These are phyloP conservation scores for Paguma larvata DNA, from an alignment of 2,797 vertebrate species.

Conservation along the genomic window DNA sequence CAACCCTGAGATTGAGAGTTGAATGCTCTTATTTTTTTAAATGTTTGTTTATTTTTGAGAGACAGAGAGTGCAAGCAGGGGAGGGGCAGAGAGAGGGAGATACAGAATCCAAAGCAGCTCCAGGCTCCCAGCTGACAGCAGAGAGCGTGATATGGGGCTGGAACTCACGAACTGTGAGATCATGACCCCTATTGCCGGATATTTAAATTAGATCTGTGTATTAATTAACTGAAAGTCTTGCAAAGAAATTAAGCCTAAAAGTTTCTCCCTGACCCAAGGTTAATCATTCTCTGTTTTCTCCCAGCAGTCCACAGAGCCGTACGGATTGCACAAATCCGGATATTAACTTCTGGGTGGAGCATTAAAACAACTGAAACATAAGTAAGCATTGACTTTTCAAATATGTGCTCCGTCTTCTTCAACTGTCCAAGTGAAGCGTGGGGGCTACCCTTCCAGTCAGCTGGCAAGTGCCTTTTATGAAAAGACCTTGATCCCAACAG, in stretches of 20 bases:
- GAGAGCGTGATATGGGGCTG: too few species aligned
- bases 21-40: too few species aligned
- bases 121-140: too few species aligned
- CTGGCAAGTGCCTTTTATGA: slow-evolving; percentile 20
- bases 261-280: background rate
- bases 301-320: background rate
- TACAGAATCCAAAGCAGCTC: too few species aligned
- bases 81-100: too few species aligned
- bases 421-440: background rate
- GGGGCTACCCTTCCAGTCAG: background rate
- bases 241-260: slow-evolving; percentile 43
- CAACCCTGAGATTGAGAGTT: too few species aligned
- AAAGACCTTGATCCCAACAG: background rate
- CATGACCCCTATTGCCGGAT: background rate
- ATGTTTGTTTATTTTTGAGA: too few species aligned
- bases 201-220: background rate
- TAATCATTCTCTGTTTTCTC: slow-evolving; percentile 20
- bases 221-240: slow-evolving; percentile 22
- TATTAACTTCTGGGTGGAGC: slow-evolving; percentile 19
- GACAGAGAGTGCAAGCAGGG: too few species aligned
- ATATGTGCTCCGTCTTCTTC: background rate
- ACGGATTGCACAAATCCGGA: background rate
- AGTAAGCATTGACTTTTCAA: slow-evolving; percentile 6
- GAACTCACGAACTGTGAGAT: too few species aligned
- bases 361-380: slow-evolving; percentile 1